Base-by-base conservation (phyloP, 2,888 invertebrate genomes). In the Acronicta leporina region DNA sequence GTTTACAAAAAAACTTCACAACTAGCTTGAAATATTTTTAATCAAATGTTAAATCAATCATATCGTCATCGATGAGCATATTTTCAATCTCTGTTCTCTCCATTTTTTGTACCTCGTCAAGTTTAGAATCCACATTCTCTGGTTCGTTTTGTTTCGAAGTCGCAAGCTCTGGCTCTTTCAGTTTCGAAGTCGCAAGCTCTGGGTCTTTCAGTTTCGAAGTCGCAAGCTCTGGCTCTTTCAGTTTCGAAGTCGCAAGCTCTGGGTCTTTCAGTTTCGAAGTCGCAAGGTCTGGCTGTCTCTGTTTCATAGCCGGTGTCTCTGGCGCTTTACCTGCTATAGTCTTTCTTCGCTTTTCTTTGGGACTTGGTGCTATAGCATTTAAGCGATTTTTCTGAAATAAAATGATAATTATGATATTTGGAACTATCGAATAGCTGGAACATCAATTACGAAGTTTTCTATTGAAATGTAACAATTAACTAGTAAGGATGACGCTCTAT, bases 31-130 rank as follows among this genome's bases (percentile, higher is more conserved):
- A 40, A 13, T 0, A n/a, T 0, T 53, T 77, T 84, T 79, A 88
- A 79, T 89, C 88, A 83, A 88, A 85, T 6, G 88, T 89, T 46
- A 90, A 77, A 81, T 90, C 89, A 44, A 89, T 82, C 40, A 83
- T 82, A 46, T 80, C 75, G 68, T 33, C 33, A 33, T 87, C 83
- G 3, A 85, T 57, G 11, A 68, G 68, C 82, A 75, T 75, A 47
- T 11, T 53, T 7, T 74, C 66, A 9, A 46, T 20, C 0, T 56
- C 48, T 9, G 14, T 20, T 27, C 7, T 51, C 3, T 15, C 38
- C 9, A 43, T 33, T 11, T 60, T 43, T 49, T 60, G 13, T 56
- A 46, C 49, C 2, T 67, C 67, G 30, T 44, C 49, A 10, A 35
- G 44, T 13, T 52, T 51, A 0, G n/a, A 30, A 20, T 43, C 16